These are phyloP conservation scores for Streblospio benedicti DNA, from an alignment of 1,140 invertebrate genomes.

Conservation along the genomic window DNA sequence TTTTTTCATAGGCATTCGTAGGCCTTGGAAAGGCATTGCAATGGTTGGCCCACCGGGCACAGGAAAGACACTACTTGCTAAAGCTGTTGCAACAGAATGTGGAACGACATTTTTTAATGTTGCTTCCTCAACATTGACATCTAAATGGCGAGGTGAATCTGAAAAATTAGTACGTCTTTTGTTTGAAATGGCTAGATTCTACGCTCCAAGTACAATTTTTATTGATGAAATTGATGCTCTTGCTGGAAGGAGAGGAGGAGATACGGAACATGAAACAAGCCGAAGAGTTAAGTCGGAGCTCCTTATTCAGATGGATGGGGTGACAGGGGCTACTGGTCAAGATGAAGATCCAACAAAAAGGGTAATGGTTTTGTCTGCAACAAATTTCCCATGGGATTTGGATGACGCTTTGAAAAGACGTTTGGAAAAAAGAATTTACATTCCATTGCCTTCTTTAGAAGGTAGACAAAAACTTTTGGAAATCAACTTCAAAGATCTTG, in stretches of 20 bases:
- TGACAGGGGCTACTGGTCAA: conserved; percentile 27
- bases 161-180: conserved; percentile 94
- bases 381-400: conserved; percentile 99
- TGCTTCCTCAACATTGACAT: conserved; percentile 90
- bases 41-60: conserved; percentile 99
- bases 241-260: conserved; percentile 87
- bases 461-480: conserved; percentile 80
- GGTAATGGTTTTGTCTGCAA: conserved; percentile 73
- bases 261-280: conserved; percentile 96
- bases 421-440: conserved; percentile 97
- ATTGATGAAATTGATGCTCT: conserved; percentile 99
- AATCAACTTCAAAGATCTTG: conserved; percentile 71
- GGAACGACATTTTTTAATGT: conserved; percentile 99
- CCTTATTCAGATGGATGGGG: conserved; percentile 97
- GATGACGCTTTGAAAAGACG: conserved; percentile 91
- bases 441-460: conserved; percentile 81
- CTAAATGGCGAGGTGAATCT: conserved; percentile 96
- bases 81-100: conserved; percentile 98
- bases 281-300: conserved; percentile 95
- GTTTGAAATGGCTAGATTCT: conserved; percentile 98
- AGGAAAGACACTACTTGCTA: conserved; percentile 98
- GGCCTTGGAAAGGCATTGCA: conserved; percentile 88
- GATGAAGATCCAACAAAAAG: conserved; percentile 50
- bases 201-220: conserved; percentile 98
- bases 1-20: conserved; percentile 91